phyloP scores from a whole-genome alignment of 2,113 vertebrate species.

The Tachuris rubrigastra region DNA sequence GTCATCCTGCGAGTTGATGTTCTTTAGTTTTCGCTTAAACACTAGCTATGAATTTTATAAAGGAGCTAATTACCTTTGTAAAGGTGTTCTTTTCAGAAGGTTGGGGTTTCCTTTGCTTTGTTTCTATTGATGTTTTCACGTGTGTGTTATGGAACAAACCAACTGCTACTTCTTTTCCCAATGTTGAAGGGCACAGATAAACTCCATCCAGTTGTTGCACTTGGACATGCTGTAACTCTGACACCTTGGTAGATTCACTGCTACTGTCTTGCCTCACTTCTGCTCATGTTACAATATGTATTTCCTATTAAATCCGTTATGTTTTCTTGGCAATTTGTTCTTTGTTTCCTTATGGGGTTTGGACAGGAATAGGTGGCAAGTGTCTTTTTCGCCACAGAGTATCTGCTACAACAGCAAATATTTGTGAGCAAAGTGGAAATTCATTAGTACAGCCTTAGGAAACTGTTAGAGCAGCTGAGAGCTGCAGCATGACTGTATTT shows the following conservation, averaged over 20 bases:
- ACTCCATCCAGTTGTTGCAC: neutral
- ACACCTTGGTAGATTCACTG: neutral
- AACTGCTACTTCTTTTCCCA: neutral
- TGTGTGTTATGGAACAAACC: neutral
- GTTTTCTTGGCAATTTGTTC: neutral
- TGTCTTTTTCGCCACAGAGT: neutral
- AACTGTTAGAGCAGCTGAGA: neutral
- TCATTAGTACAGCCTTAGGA: neutral
- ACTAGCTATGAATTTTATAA: neutral
- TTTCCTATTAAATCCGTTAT: neutral
- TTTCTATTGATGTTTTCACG: neutral
- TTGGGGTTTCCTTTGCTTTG: neutral
- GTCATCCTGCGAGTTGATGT: neutral
- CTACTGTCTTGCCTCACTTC: neutral
- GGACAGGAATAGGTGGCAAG: neutral
- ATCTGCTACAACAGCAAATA: neutral
- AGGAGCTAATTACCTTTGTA: neutral
- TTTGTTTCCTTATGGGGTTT: neutral
- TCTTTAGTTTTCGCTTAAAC: neutral
- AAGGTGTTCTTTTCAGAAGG: neutral
- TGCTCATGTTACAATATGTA: neutral
- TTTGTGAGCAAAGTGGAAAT: neutral
- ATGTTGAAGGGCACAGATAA: neutral
- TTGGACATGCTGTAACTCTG: constrained; percentile 1
- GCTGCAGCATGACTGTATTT: neutral